phyloP scores from a whole-genome alignment of 2,113 vertebrate genomes.

The Dipodomys stephensi region DNA sequence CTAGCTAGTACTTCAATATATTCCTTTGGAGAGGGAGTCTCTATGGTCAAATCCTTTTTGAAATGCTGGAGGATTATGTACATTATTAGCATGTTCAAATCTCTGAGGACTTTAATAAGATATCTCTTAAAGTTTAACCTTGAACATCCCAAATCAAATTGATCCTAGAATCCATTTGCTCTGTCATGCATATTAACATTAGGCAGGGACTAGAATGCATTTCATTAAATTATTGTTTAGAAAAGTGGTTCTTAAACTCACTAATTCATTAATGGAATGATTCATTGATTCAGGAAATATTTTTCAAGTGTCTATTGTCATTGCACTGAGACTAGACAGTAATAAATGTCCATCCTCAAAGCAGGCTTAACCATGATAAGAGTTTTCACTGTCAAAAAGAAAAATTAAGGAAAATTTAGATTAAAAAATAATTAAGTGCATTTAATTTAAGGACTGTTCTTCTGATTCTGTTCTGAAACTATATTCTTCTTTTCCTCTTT shows the following conservation, averaged over 20 bases:
- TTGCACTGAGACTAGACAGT: background rate
- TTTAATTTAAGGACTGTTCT: background rate
- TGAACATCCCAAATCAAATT: conserved; percentile 5
- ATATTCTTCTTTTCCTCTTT: background rate
- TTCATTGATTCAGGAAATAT: conserved; percentile 36
- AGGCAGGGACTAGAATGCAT: background rate
- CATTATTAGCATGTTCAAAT: conserved; percentile 11
- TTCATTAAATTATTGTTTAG: conserved; percentile 33
- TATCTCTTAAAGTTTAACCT: conserved; percentile 25
- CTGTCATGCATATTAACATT: background rate
- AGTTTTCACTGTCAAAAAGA: conserved; percentile 20
- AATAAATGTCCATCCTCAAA: background rate
- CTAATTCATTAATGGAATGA: conserved; percentile 7
- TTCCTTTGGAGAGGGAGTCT: background rate
- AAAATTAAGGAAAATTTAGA: background rate
- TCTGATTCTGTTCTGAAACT: background rate
- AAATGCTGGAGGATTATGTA: conserved; percentile 1
- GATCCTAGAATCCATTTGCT: conserved; percentile 13
- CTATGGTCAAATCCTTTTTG: background rate
- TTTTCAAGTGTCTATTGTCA: conserved; percentile 19
- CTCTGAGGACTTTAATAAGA: background rate
- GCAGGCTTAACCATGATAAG: background rate
- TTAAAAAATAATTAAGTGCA: background rate
- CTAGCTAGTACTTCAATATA: background rate
- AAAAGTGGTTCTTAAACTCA: conserved; percentile 34